These are phyloP conservation scores for Eupeodes luniger DNA, from an alignment of 2,888 invertebrate species.

Conservation along the genomic window DNA sequence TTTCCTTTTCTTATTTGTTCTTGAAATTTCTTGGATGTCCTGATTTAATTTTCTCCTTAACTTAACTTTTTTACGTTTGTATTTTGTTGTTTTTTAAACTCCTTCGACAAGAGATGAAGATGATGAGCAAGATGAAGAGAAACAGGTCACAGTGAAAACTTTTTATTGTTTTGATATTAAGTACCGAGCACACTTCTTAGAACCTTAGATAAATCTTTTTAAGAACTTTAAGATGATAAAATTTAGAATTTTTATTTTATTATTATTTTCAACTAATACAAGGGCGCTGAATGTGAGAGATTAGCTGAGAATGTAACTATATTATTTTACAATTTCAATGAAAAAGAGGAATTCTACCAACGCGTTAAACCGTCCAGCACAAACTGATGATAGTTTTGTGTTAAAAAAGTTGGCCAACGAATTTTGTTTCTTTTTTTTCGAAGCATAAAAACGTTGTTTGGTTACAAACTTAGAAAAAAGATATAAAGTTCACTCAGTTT, in stretches of 20 bases:
- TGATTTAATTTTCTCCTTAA: slow-evolving; percentile 29
- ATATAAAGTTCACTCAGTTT: slow-evolving; percentile 45
- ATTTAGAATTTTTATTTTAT: not conserved
- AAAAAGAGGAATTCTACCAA: slow-evolving; percentile 57
- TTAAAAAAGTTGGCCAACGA: slow-evolving; percentile 38
- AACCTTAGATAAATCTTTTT: not conserved
- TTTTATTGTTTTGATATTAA: not conserved
- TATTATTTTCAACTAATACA: not conserved
- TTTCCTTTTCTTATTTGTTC: not conserved
- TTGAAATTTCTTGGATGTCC: slow-evolving; percentile 30
- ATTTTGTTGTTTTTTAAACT: not conserved
- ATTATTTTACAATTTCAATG: slow-evolving; percentile 33
- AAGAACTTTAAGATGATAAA: not conserved
- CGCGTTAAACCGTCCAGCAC: slow-evolving; percentile 67
- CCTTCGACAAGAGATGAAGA: too few relatives aligned
- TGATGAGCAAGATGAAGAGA: not conserved
- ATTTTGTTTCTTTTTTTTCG: not conserved
- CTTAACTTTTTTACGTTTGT: not conserved
- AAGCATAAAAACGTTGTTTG: slow-evolving; percentile 33
- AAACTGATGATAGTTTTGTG: slow-evolving; percentile 55
- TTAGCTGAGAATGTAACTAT: not conserved
- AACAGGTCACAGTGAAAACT: not conserved
- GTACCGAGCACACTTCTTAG: slow-evolving; percentile 16
- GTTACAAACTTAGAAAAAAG: slow-evolving; percentile 22
- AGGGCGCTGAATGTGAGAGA: slow-evolving; percentile 13